Conservation (phyloP, 2,888 invertebrate genomes). For the Nephrocerus scutellatus region DNA sequence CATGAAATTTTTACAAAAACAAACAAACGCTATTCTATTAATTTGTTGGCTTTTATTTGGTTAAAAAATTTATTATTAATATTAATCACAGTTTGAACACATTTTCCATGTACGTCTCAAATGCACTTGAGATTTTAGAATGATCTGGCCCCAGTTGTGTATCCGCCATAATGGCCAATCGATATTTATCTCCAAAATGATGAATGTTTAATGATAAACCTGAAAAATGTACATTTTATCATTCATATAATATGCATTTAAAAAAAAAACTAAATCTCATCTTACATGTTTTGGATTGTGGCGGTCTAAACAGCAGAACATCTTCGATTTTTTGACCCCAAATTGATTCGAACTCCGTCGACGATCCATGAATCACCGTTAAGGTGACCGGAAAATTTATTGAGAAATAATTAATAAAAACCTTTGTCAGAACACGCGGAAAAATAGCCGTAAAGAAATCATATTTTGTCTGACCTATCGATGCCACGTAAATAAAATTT, state of each 20-base stretch:
- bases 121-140: conserved; percentile 37
- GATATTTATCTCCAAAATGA: conserved; percentile 41
- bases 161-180: conserved; percentile 45
- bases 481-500: conserved; percentile 41
- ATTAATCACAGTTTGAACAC: too few relatives aligned
- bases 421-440: conserved; percentile 41
- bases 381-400: conserved; percentile 44
- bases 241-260: neutral
- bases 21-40: too few relatives aligned
- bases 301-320: conserved; percentile 43
- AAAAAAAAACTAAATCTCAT: conserved; percentile 1
- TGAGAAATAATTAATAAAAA: conserved; percentile 45
- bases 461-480: conserved; percentile 42
- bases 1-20: too few relatives aligned
- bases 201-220: conserved; percentile 43
- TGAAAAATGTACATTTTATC: conserved; percentile 17
- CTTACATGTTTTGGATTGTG: conserved; percentile 45
- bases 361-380: conserved; percentile 42
- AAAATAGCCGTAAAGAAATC: conserved; percentile 40
- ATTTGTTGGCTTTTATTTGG: too few relatives aligned
- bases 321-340: conserved; percentile 44
- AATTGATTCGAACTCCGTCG: conserved; percentile 34
- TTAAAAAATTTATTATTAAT: too few relatives aligned
- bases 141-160: conserved; percentile 45
- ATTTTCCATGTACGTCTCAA: conserved; percentile 41